Conservation (phyloP, 2,113 vertebrate genomes). For the Lates calcarifer region DNA sequence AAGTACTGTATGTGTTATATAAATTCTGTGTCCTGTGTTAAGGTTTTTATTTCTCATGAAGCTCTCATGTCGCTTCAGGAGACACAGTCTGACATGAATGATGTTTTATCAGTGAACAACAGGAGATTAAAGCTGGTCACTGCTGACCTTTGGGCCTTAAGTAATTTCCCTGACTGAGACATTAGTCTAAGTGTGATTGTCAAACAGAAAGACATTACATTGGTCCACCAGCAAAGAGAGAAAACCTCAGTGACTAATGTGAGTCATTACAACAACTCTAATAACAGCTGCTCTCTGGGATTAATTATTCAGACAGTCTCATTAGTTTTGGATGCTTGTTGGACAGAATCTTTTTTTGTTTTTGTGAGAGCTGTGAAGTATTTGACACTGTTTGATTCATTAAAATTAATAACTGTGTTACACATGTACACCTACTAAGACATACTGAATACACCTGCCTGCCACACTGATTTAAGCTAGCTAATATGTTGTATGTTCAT, state of each 20-base stretch:
- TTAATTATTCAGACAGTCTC: slow-evolving; percentile 61
- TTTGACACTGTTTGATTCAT: neutral
- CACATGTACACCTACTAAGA: too few relatives aligned
- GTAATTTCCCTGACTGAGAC: slow-evolving; percentile 24
- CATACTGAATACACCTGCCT: too few relatives aligned
- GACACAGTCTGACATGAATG: neutral
- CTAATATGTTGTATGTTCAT: too few relatives aligned
- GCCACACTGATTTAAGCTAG: too few relatives aligned
- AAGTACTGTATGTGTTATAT: neutral
- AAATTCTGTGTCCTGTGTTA: too few relatives aligned
- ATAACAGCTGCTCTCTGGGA: slow-evolving; percentile 38
- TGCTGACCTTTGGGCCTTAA: slow-evolving; percentile 54
- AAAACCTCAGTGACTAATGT: slow-evolving; percentile 61
- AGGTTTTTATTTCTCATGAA: neutral
- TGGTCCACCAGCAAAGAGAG: slow-evolving; percentile 25
- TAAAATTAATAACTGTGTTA: too few relatives aligned
- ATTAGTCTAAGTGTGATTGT: slow-evolving; percentile 51
- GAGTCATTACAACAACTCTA: slow-evolving; percentile 60
- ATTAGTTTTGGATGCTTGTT: slow-evolving; percentile 51
- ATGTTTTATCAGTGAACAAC: slow-evolving; percentile 12
- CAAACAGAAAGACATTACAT: slow-evolving; percentile 32
- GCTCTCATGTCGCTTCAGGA: neutral
- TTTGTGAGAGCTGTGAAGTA: neutral
- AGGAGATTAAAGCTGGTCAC: slow-evolving; percentile 44
- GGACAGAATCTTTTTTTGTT: neutral